Evolutionary conservation across 1,140 invertebrate genomes (phyloP).

Genomic region (Zaprionus taronus): DNA sequence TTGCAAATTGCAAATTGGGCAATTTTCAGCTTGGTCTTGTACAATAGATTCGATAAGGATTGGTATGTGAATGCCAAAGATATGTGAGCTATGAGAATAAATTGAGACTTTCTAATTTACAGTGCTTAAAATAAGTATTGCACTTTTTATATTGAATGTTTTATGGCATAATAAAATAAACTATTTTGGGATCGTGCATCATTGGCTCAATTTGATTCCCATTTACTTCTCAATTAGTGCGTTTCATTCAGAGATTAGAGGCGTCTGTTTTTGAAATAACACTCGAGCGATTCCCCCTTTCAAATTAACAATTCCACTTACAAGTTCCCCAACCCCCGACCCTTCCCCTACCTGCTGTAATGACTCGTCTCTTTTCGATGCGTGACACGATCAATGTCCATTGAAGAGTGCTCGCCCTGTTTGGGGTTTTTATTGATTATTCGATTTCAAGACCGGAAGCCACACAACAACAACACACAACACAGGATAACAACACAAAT

Average conservation of each 20-base stretch:
- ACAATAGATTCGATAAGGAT: slow-evolving; percentile 36
- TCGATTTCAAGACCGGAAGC: slow-evolving; percentile 73
- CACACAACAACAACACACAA: slow-evolving; percentile 51
- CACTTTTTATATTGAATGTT: not conserved
- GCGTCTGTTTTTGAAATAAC: slow-evolving; percentile 10
- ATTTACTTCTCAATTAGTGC: slow-evolving; percentile 8
- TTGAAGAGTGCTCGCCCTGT: slow-evolving; percentile 42
- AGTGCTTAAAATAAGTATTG: slow-evolving; percentile 1
- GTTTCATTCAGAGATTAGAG: slow-evolving; percentile 9
- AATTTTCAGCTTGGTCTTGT: slow-evolving; percentile 37
- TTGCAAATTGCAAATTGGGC: slow-evolving; percentile 32
- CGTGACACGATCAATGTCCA: slow-evolving; percentile 65
- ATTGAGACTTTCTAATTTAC: slow-evolving; percentile 4
- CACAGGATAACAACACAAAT: slow-evolving; percentile 54
- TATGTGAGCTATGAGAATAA: slow-evolving; percentile 12
- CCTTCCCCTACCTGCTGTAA: not conserved
- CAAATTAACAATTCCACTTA: slow-evolving; percentile 25
- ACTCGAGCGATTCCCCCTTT: not conserved
- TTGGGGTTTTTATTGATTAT: slow-evolving; percentile 65
- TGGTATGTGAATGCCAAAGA: slow-evolving; percentile 12
- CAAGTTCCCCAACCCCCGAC: not conserved
- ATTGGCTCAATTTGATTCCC: not conserved
- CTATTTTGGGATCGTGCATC: not conserved
- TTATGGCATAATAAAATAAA: not conserved
- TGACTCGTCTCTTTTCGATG: slow-evolving; percentile 18